Evolutionary conservation across 1,140 invertebrate genomes (phyloP), one percentile per base, ranked within the genome.

Genomic region (Drosophila pectinifera): DNA sequence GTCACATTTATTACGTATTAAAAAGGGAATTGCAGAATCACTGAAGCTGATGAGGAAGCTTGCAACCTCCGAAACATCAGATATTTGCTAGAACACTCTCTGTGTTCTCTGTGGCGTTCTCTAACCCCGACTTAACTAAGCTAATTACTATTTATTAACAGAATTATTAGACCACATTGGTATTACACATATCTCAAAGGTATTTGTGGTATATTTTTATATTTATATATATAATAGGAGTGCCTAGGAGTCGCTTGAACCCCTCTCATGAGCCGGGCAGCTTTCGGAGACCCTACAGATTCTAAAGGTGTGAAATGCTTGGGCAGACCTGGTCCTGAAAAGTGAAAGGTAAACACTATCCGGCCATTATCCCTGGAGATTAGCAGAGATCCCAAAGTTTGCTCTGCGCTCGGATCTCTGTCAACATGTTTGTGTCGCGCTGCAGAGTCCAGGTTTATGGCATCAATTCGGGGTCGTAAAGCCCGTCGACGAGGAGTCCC

Each of bases 251-350:
- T 26, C 56, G 22, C 62, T 36, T 46, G 73, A 83, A 57, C 80
- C 70, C 68, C 76, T 78, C 75, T 83, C 83, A 83, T 43, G 56
- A 62, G 31, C 54, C 57, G 51, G 26, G 46, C 14, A 46, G 22
- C n/a, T 20, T 41, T 38, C 0, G 20, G 7, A 14, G 22, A 31
- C 22, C 14, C 34, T 34, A 11, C 26, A n/a, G n/a, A n/a, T n/a
- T n/a, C n/a, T n/a, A 31, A 10, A 67, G 31, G 65, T 67, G 46
- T 54, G 39, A 54, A 36, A 42, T 43, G 28, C 22, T 41, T 3
- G 42, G 46, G 20, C 46, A 20, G 10, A 14, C 34, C 16, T 11
- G 18, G 64, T 24, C 49, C 49, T 68, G 41, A 70, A 70, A 70
- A 69, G 67, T 69, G 67, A 70, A 70, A 70, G 67, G 64, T 69